Evolutionary conservation across 2,888 invertebrate genomes (phyloP), one percentile per base, ranked within the genome.

Genomic region (Seira ritae): DNA sequence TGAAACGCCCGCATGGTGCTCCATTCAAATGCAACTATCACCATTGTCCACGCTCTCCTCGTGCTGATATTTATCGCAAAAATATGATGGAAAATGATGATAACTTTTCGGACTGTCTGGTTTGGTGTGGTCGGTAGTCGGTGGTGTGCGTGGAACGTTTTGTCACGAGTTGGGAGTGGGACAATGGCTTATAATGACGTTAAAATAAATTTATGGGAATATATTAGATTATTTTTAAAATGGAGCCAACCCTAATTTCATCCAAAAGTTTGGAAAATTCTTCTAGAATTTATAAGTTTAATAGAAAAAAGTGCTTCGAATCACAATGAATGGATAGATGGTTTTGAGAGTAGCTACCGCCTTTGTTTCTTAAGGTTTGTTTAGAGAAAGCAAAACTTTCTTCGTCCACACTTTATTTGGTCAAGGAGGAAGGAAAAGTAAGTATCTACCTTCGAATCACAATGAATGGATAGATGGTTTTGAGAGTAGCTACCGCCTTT

Each of bases 31-130:
- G 72, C 62, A 79, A 72, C 55, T 24, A 67, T n/a, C n/a, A n/a
- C n/a, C n/a, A n/a, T 71, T 79, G 78, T 72, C 66, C 78, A 8
- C 46, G 66, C 46, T 62, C 70, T 60, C 70, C 42, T 31, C 31
- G 31, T 79, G 78, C 15, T 71, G 78, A 79, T 79, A 72, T 79
- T 79, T 79, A 79, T 79, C 78, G 23, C 65, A 46, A 67, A 60
- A 71, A 37, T 24, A 79, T 20, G 46, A 50, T 50, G 17, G 50
- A 50, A 50, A 15, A 50, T n/a, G 50, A n/a, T 50, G n/a, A n/a
- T n/a, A n/a, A n/a, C 12, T 50, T 50, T 50, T 50, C 50, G 17
- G 50, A 50, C 50, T 50, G 50, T 50, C 6, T 50, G 50, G 31
- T 8, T 8, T 31, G 31, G 31, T 8, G 31, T 31, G 31, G 31